These are phyloP conservation scores for Aspidapion aeneum DNA, from an alignment of 2,888 invertebrate genomes.

Conservation along the genomic window DNA sequence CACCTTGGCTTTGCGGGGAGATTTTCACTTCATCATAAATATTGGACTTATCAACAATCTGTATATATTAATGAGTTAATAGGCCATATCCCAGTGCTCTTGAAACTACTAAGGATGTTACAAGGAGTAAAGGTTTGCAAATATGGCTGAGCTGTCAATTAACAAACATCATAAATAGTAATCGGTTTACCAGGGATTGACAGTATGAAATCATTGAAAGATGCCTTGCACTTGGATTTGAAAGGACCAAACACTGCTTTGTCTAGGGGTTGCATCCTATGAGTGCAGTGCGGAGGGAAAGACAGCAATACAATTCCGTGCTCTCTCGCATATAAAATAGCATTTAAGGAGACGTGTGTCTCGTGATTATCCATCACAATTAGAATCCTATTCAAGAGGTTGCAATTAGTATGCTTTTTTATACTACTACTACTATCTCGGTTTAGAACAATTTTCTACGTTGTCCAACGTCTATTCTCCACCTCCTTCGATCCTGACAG, in stretches of 20 bases:
- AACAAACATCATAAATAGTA: conserved; percentile 30
- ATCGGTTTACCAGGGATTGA: conserved; percentile 30
- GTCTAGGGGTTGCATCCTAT: no score
- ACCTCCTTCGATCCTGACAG: no score
- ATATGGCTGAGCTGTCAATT: conserved; percentile 23
- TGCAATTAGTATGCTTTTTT: conserved; percentile 14
- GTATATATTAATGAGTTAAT: no score
- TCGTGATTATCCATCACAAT: conserved; percentile 19
- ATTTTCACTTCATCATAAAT: no score
- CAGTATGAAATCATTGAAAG: conserved; percentile 30
- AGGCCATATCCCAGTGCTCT: no score
- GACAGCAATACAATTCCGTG: conserved; percentile 37
- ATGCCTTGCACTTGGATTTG: conserved; percentile 33
- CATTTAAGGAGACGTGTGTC: conserved; percentile 13
- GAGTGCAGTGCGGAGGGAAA: no score
- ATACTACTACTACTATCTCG: no score
- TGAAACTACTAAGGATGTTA: not conserved
- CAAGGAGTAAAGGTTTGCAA: conserved; percentile 17
- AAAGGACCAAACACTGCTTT: no score
- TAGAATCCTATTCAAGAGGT: conserved; percentile 6
- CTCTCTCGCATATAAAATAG: conserved; percentile 31
- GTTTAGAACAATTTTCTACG: no score
- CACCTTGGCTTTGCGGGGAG: no score
- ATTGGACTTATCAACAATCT: no score
- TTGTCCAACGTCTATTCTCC: no score